These are phyloP conservation scores for Tapirus terrestris DNA, from an alignment of 2,113 vertebrate genomes.

Conservation along the genomic window DNA sequence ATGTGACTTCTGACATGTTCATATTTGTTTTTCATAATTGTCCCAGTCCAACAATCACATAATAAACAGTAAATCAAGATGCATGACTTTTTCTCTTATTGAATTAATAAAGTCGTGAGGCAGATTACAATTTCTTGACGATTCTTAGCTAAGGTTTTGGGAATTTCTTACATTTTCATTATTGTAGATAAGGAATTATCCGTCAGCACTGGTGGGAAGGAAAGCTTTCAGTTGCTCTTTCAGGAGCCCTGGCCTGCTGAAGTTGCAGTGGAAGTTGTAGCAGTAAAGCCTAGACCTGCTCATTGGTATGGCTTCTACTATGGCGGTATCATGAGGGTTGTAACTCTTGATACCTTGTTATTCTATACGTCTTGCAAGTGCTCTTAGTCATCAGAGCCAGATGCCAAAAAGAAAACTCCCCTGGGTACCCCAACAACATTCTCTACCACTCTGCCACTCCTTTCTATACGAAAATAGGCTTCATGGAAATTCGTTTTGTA, in stretches of 20 bases:
- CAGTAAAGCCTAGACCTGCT: neutral
- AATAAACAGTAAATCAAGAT: neutral
- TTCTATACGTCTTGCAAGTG: neutral
- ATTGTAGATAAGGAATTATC: neutral
- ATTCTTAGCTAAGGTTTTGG: neutral
- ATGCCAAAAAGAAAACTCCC: neutral
- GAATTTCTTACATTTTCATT: neutral
- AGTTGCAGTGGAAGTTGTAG: neutral
- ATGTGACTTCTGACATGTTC: neutral
- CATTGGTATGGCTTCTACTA: neutral
- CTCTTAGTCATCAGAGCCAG: neutral
- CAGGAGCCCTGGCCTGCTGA: neutral
- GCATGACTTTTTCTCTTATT: neutral
- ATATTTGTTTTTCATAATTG: neutral
- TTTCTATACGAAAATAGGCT: neutral
- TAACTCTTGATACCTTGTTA: neutral
- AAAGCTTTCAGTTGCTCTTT: neutral
- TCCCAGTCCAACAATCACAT: neutral
- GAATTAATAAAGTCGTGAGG: neutral
- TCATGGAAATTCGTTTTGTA: neutral
- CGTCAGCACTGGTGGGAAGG: neutral
- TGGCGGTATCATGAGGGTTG: neutral
- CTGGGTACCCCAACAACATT: neutral
- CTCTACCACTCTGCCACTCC: neutral
- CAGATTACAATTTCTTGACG: neutral